Evolutionary conservation across 2,888 invertebrate species (phyloP).

Genomic region (Dioctria linearis): DNA sequence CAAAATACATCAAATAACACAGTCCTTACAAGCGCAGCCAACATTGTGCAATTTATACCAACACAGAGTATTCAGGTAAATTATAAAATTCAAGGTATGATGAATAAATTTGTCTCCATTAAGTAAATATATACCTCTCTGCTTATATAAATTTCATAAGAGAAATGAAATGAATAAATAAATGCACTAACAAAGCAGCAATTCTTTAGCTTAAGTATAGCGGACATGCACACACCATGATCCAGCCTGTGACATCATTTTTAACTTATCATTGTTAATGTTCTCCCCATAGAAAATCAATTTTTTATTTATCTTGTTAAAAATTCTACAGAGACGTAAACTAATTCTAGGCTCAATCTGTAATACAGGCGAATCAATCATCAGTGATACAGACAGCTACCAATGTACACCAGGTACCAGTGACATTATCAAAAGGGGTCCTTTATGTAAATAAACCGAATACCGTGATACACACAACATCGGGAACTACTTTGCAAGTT

Average conservation of each 20-base stretch:
- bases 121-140: background rate
- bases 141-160: constrained; percentile 9
- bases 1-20: constrained; percentile 63
- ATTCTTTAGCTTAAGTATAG: background rate
- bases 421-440: constrained; percentile 87
- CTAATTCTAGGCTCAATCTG: constrained; percentile 87
- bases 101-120: constrained; percentile 34
- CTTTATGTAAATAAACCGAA: constrained; percentile 92
- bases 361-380: constrained; percentile 96
- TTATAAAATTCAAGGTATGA: constrained; percentile 54
- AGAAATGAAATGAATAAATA: too few species aligned
- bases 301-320: constrained; percentile 22
- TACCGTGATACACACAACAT: constrained; percentile 93
- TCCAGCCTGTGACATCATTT: constrained; percentile 10
- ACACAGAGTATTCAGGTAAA: constrained; percentile 79
- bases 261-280: constrained; percentile 17
- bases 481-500: constrained; percentile 82
- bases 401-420: constrained; percentile 81
- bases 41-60: constrained; percentile 90
- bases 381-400: constrained; percentile 96
- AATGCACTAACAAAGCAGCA: constrained; percentile 5
- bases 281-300: background rate
- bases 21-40: constrained; percentile 76
- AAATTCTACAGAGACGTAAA: constrained; percentile 53
- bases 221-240: background rate